These are phyloP conservation scores for Hyperopisus bebe DNA, from an alignment of 2,113 vertebrate species.

Conservation along the genomic window DNA sequence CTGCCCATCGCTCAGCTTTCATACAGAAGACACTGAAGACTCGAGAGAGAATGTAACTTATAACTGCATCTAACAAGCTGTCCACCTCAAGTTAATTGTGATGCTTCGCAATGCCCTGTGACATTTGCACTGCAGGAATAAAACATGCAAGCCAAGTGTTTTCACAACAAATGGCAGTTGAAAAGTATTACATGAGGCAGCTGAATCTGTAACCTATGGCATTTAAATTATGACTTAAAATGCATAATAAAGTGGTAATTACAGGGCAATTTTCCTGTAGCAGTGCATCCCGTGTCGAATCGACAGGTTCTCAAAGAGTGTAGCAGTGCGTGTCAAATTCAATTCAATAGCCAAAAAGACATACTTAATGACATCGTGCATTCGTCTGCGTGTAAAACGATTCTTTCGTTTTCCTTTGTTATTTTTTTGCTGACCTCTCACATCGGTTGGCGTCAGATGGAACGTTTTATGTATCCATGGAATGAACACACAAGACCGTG, in stretches of 20 bases:
- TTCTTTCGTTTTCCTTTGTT: background rate
- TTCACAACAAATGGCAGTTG: background rate
- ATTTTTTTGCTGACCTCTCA: background rate
- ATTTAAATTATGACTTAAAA: background rate
- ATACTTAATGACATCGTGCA: background rate
- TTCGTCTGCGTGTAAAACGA: background rate
- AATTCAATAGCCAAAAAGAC: background rate
- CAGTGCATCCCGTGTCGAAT: background rate
- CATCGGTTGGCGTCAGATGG: background rate
- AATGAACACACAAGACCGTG: background rate
- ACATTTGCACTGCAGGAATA: background rate
- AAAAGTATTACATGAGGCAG: background rate
- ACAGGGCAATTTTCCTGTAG: background rate
- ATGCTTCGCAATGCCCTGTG: background rate
- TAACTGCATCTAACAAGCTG: background rate
- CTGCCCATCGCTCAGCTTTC: background rate
- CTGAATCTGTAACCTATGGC: background rate
- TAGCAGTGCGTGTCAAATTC: background rate
- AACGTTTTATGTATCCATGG: background rate
- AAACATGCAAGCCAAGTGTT: background rate
- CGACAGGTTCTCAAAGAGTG: background rate
- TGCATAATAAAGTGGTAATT: background rate
- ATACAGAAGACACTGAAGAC: background rate
- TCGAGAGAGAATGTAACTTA: background rate
- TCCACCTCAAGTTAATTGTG: background rate